phyloP scores from a whole-genome alignment of 1,140 invertebrate genomes.

The Apis laboriosa region DNA sequence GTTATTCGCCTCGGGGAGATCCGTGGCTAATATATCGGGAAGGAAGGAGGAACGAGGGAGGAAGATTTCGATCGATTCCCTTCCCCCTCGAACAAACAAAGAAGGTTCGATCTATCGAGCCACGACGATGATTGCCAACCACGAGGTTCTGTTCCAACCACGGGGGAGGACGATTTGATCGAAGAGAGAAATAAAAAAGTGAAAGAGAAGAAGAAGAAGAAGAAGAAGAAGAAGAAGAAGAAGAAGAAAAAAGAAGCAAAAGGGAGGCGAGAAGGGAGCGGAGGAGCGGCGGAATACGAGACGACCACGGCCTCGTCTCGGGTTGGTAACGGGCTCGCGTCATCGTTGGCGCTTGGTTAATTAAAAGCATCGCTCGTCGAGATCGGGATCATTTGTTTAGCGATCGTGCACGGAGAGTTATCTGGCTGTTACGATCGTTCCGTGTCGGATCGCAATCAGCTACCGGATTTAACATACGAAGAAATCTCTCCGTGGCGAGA shows the following conservation, averaged over 20 bases:
- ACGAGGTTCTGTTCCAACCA: not conserved
- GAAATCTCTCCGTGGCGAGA: conserved; percentile 51
- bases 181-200: not conserved
- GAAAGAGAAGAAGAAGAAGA: conserved; percentile 22
- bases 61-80: not conserved
- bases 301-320: not conserved
- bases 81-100: not conserved
- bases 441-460: conserved; percentile 74
- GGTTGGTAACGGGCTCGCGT: conserved; percentile 39
- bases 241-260: conserved; percentile 31
- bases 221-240: no score
- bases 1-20: not conserved
- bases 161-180: conserved; percentile 13
- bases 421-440: conserved; percentile 69
- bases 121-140: not conserved
- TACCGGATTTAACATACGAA: conserved; percentile 70
- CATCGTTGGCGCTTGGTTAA: conserved; percentile 60
- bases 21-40: not conserved
- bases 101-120: not conserved
- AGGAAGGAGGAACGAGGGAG: not conserved
- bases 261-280: not conserved
- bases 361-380: conserved; percentile 69
- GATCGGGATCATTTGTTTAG: conserved; percentile 72
- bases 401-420: conserved; percentile 69
- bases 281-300: conserved; percentile 30